Base-by-base conservation (phyloP, 2,797 vertebrate species). In the Halcyon leucocephala region DNA sequence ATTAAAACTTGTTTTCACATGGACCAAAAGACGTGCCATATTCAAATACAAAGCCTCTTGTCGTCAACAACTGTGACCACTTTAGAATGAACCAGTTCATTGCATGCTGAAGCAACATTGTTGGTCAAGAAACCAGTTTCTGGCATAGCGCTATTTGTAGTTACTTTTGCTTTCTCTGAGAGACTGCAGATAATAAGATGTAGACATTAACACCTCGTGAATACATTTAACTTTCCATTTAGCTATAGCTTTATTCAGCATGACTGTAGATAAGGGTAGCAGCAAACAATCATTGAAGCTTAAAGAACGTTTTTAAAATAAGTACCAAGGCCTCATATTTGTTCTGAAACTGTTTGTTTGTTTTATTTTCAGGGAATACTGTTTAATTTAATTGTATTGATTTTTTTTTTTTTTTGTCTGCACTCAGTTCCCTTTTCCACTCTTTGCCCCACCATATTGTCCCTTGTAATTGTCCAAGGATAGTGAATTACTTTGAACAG, bases 11-110 rank as follows among this genome's bases (percentile, higher is more conserved):
- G 96, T 98, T 98, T 98, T 98, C 98, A 98, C 98, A 98, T 97
- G 98, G 99, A 99, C 99, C 99, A 99, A 99, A 99, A 98, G 98
- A 98, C 98, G 98, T 99, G 99, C 99, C 99, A 99, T 99, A 99
- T 98, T 98, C 97, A 98, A 98, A 98, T 97, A 97, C 98, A 98
- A 98, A 99, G 98, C 98, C 98, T 98, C 98, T 97, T 98, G 97
- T 98, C 97, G 97, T 98, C 98, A 98, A 97, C 98, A 96, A 97
- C 98, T 96, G 96, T 98, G 97, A 98, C 97, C 97, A 98, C 98
- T 98, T 98, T 98, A 98, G 98, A 98, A 98, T 98, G 98, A 98
- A 97, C 97, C 98, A 97, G 98, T 98, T 98, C 98, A 99, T 98
- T 99, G 99, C 99, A 99, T 99, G 99, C 98, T 98, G 98, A 98